Evolutionary conservation across 1,140 invertebrate genomes (phyloP), one percentile per base, ranked within the genome.

Genomic region (Sarcophaga peregrina): DNA sequence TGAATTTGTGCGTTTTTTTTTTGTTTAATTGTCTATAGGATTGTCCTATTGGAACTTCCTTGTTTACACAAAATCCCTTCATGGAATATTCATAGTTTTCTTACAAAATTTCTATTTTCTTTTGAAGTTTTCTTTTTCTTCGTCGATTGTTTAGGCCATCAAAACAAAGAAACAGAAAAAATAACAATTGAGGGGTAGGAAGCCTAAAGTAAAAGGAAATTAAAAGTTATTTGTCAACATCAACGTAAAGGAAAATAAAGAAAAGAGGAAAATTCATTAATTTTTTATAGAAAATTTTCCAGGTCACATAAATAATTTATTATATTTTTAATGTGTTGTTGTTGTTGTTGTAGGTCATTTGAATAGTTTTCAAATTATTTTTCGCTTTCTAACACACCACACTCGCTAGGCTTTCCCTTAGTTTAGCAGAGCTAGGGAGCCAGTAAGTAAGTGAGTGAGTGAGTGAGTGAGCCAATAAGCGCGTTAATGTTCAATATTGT

Each of bases 281-380:
- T 58, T n/a, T 58, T 58, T 58, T 13, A 58, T 58, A 13, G 25
- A 58, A 58, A 58, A 58, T 58, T 58, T 58, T 58, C 54, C 54
- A 58, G 54, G 54, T 58, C 54, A 58, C 13, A 15, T 58, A 0
- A 58, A 58, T 58, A 58, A 58, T 58, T 58, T 58, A 58, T 58
- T 13, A 58, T 15, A 58, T 58, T 58, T 37, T 58, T 15, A 58
- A n/a, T 58, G 13, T 54, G 15, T 54, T 58, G 54, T 58, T 58
- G 54, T 58, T 54, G 15, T 54, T 58, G 54, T 58, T 58, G 54
- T 58, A 58, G 54, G 54, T 58, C 54, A 58, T 58, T 58, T 58
- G 54, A 58, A 13, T 58, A 58, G 11, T 15, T 58, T 37, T 37
- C 25, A 37, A 37, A 37, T 37, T 15, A 6, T 58, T 58, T 58